Percentiles rank a stretch among this genome's conserved stretches.
Evolutionary conservation across 37 sponge, comb jelly and placozoan species (phyloP).

Genomic region (Dysidea cf. avara): DNA sequence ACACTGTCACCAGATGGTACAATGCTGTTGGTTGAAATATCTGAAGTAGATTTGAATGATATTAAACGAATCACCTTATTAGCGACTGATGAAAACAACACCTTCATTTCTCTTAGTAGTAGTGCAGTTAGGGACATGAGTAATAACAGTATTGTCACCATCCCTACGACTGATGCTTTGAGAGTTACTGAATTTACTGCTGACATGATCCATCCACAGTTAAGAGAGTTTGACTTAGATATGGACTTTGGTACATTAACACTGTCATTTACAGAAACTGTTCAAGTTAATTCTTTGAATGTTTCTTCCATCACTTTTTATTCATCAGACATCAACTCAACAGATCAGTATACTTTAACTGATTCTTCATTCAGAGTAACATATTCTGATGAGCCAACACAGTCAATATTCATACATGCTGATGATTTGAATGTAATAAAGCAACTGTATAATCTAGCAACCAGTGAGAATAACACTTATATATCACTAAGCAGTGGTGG

Average conservation of each 20-base stretch:
- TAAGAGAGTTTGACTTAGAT: conserved; percentile 60
- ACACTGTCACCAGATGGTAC: conserved; percentile 60
- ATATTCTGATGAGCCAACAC: conserved; percentile 58
- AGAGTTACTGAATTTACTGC: conserved; percentile 50
- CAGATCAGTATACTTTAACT: conserved; percentile 33
- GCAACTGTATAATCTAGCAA: conserved; percentile 60
- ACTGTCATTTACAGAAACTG: conserved; percentile 86
- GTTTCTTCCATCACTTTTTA: conserved; percentile 61
- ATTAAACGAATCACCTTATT: conserved; percentile 72
- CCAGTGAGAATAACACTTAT: conserved; percentile 51
- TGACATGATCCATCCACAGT: conserved; percentile 56
- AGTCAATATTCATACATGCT: conserved; percentile 46
- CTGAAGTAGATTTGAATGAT: conserved; percentile 67
- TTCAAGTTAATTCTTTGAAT: conserved; percentile 55
- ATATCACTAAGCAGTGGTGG: conserved; percentile 42
- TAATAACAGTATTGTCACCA: conserved; percentile 57
- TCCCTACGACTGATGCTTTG: conserved; percentile 36
- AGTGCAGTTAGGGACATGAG: conserved; percentile 79
- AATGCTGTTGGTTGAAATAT: conserved; percentile 50
- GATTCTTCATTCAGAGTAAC: conserved; percentile 28
- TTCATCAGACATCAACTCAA: conserved; percentile 16
- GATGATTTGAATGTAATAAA: conserved; percentile 80
- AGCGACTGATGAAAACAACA: conserved; percentile 65
- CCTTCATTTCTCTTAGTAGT: conserved; percentile 69
- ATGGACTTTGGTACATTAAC: conserved; percentile 62